Evolutionary conservation across 1,140 invertebrate species (phyloP), one percentile per base, ranked within the genome.

Genomic region (Nautilus pompilius): DNA sequence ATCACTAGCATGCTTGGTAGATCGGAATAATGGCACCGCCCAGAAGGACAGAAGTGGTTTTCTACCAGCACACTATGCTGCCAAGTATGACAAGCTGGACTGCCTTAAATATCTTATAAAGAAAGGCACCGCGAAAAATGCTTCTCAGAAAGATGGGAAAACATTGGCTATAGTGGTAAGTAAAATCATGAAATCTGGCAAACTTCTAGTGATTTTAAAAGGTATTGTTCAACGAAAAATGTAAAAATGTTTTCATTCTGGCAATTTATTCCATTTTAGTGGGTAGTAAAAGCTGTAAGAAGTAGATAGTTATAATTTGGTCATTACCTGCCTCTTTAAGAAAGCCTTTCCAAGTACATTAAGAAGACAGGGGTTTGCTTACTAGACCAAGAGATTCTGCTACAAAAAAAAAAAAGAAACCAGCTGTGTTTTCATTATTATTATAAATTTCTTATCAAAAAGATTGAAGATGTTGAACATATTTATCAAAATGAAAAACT

Each of bases 21-120:
- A 80, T 63, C 60, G 73, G 48, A 76, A 81, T 54, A 80, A 78
- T 70, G 80, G 81, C 58, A 76, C 78, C 20, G 78, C 71, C 8
- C 49, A 80, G 17, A 72, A 70, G 13, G 80, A 82, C 65, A 76
- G 73, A 20, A 75, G 64, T 65, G 74, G 77, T 4, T 75, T 71
- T 55, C 58, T 77, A 22, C 69, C 79, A 24, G 68, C 73, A 1
- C 80, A 82, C 58, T 69, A 75, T 58, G 78, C 79, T n/a, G 75
- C 78, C 45, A 69, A 68, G 46, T 63, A 76, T 48, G 67, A 81
- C 65, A 73, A 76, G 54, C 58, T 81, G 3, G 71, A 80, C 45
- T 78, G 78, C 71, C 54, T 80, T 17, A 46, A 75, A 2, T 80
- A 80, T 65, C 64, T 81, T n/a, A 64, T 79, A 8, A 75, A 79